Percentiles rank a stretch among this genome's conserved stretches.
Conservation (phyloP, 2,113 vertebrate genomes). For the Dasyurus viverrinus region DNA sequence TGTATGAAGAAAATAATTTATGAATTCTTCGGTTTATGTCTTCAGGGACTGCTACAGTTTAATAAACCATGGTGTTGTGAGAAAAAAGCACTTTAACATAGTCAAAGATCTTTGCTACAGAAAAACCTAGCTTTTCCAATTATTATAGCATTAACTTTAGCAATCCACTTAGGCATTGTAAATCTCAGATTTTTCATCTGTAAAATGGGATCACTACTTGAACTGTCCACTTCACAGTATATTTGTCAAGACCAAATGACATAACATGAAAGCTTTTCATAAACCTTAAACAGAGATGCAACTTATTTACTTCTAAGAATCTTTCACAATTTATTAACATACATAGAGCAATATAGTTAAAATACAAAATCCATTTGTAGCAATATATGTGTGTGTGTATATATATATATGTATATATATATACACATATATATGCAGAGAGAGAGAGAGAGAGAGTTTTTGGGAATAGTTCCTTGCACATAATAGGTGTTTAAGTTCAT, state of each 20-base stretch:
- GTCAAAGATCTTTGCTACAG: neutral
- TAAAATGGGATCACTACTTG: neutral
- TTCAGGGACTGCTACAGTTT: neutral
- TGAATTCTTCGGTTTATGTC: neutral
- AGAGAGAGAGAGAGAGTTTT: no score
- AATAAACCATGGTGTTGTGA: neutral
- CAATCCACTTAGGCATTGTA: neutral
- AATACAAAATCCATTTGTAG: neutral
- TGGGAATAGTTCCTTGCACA: neutral
- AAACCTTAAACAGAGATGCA: neutral
- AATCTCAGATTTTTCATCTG: neutral
- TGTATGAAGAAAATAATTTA: neutral
- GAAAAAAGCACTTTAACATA: neutral
- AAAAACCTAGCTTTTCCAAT: neutral
- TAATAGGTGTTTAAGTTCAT: neutral
- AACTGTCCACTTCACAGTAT: neutral
- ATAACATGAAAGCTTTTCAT: neutral
- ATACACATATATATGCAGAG: no score
- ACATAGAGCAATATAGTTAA: neutral
- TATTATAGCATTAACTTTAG: neutral
- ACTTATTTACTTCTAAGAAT: neutral
- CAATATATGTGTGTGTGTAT: neutral
- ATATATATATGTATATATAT: no score
- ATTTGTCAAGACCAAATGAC: neutral
- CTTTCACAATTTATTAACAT: neutral